Evolutionary conservation across 2,113 vertebrate species (phyloP), one percentile per base, ranked within the genome.

Genomic region (Glaucidium brasilianum): DNA sequence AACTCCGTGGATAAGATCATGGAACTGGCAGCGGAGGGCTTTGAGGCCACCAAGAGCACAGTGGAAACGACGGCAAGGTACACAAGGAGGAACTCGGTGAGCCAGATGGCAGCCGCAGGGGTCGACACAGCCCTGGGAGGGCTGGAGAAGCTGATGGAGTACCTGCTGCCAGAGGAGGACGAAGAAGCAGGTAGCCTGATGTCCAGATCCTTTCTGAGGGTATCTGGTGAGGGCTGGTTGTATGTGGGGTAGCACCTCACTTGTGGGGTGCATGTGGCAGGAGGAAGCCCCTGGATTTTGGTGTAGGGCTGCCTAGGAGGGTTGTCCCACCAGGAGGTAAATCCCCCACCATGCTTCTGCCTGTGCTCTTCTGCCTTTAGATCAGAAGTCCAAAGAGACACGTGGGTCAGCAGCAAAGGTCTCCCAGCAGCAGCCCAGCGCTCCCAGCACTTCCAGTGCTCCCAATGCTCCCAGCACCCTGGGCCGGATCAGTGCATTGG

Each of bases 81-180:
- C 8, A 95, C 98, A 0, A 93, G 97, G 53, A 98, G 76, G 76
- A 98, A 97, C 83, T 97, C 96, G 0, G 97, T 97, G 16, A 98
- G 95, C 72, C 97, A 97, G 52, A 96, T 98, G 96, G 98, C 98
- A 39, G 97, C 97, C 0, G 97, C 97, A 0, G 98, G 98, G 14
- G 97, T 98, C 0, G 98, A 98, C 74, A 92, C 96, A 0, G 97
- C 97, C 32, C 91, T 98, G n/a, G 96, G 95, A 11, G 86, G 97
- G 47, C 92, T 98, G 26, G 98, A 98, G 91, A 98, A 97, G 76
- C 88, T 98, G 83, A 97, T 98, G 69, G 98, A 98, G 63, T 96
- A 97, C 76, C 92, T 98, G 43, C 96, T 98, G 45, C 98, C 98
- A 2, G 95, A 96, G 50, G 94, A 94, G 41, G 90, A 97, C 2